phyloP scores from a whole-genome alignment of 2,888 invertebrate genomes.

The Euzophera pinguis region DNA sequence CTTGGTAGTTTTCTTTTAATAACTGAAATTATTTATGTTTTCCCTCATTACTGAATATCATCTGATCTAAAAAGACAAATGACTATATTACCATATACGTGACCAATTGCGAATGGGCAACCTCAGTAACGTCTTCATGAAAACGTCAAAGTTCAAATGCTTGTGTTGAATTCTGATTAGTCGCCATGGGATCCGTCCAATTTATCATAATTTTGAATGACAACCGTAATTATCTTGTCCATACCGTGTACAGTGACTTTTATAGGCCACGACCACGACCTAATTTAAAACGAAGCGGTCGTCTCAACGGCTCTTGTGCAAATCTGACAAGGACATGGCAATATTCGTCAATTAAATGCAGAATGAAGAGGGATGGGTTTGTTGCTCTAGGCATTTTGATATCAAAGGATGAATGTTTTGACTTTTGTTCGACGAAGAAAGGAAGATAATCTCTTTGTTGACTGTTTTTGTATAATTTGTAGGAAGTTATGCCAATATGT shows the following conservation, averaged over 20 bases:
- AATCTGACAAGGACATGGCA: slow-evolving; percentile 24
- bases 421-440: too few species aligned
- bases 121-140: slow-evolving; percentile 50
- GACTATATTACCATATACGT: slow-evolving; percentile 35
- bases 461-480: too few species aligned
- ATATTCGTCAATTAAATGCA: slow-evolving; percentile 1
- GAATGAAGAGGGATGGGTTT: background rate
- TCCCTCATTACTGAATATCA: slow-evolving; percentile 8
- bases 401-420: background rate
- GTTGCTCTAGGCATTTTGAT: background rate
- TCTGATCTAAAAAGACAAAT: slow-evolving; percentile 15
- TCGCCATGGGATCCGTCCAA: slow-evolving; percentile 43
- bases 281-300: slow-evolving; percentile 42
- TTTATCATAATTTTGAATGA: slow-evolving; percentile 64
- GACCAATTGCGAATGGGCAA: slow-evolving; percentile 47
- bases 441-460: too few species aligned
- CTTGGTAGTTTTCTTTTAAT: background rate
- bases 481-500: too few species aligned
- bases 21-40: background rate
- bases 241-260: slow-evolving; percentile 48
- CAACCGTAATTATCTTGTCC: slow-evolving; percentile 62
- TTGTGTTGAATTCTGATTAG: slow-evolving; percentile 65
- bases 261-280: slow-evolving; percentile 37
- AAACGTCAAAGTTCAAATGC: slow-evolving; percentile 61
- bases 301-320: slow-evolving; percentile 21